Conservation (phyloP, 2,888 invertebrate species). For the Nycteola revayana region DNA sequence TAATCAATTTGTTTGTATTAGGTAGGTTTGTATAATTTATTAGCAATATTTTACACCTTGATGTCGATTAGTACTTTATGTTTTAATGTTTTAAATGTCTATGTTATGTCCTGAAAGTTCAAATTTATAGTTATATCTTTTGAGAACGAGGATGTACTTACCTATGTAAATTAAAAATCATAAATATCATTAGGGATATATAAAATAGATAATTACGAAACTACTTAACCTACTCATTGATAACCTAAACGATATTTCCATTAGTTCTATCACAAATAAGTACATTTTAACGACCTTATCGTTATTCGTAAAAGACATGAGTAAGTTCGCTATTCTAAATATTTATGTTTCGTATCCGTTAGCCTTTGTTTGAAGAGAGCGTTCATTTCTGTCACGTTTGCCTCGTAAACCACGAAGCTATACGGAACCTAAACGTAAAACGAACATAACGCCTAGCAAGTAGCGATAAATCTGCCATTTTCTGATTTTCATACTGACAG, state of each 20-base stretch:
- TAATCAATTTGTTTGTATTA: too few relatives aligned
- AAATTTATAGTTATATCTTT: too few relatives aligned
- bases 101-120: too few relatives aligned
- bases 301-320: conserved; percentile 4
- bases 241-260: neutral
- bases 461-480: conserved; percentile 31
- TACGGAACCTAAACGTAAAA: conserved; percentile 35
- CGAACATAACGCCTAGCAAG: conserved; percentile 24
- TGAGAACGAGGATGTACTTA: too few relatives aligned
- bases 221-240: too few relatives aligned
- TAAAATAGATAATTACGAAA: too few relatives aligned
- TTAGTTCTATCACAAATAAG: conserved; percentile 5
- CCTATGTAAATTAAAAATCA: too few relatives aligned
- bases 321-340: conserved; percentile 10
- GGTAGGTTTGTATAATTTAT: too few relatives aligned
- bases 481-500: conserved; percentile 31
- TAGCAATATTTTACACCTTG: too few relatives aligned
- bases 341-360: conserved; percentile 14
- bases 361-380: conserved; percentile 17
- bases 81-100: too few relatives aligned
- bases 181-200: too few relatives aligned
- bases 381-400: conserved; percentile 37
- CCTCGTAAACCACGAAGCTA: conserved; percentile 38
- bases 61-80: too few relatives aligned
- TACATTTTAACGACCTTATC: conserved; percentile 4